Evolutionary conservation across 2,888 invertebrate genomes (phyloP).

Genomic region (Antheraea assamensis): DNA sequence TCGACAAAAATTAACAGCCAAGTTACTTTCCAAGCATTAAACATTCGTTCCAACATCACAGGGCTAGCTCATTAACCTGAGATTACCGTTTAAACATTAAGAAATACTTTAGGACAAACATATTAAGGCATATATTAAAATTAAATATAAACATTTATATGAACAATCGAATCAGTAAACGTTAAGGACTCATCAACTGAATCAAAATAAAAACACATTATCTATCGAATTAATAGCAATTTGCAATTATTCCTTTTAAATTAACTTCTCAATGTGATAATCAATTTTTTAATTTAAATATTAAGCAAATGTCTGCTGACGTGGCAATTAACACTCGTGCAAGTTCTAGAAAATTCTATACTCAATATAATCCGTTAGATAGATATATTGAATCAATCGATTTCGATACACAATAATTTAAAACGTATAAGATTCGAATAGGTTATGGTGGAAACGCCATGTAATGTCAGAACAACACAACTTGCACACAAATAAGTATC

Average conservation of each 20-base stretch:
- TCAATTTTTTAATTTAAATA: no score
- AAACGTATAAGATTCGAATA: neutral
- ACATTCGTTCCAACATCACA: conserved; percentile 16
- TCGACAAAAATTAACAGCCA: neutral
- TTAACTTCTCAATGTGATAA: no score
- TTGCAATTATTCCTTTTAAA: no score
- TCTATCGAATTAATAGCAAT: no score
- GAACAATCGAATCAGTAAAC: neutral
- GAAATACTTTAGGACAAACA: neutral
- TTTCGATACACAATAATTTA: neutral
- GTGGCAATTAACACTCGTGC: neutral
- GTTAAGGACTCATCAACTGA: neutral
- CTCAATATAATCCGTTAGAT: neutral
- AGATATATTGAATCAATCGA: neutral
- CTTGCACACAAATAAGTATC: no score
- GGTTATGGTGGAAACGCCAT: neutral
- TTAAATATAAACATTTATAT: neutral
- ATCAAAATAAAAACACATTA: no score
- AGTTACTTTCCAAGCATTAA: neutral
- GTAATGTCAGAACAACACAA: neutral
- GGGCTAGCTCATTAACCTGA: conserved; percentile 36
- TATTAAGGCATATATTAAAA: conserved; percentile 1
- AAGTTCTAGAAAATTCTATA: neutral
- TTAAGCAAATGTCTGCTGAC: neutral
- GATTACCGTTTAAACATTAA: conserved; percentile 38